Evolutionary conservation across 2,888 invertebrate genomes (phyloP).

Genomic region (Monopis laevigella): DNA sequence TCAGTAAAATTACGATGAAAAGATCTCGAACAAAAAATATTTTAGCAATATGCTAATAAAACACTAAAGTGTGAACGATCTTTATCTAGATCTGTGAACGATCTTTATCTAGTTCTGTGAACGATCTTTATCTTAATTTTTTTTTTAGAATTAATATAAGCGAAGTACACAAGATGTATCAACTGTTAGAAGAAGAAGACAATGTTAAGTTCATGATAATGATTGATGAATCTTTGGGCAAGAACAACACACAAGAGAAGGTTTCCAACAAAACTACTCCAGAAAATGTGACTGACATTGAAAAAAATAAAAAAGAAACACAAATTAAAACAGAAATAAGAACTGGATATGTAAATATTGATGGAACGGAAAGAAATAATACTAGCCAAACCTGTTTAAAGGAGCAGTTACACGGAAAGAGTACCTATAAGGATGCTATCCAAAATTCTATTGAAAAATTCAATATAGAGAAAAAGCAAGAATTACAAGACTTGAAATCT

Average conservation of each 20-base stretch:
- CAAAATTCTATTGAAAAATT: slow-evolving; percentile 22
- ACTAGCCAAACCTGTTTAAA: slow-evolving; percentile 40
- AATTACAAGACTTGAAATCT: slow-evolving; percentile 16
- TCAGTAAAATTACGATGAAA: too few relatives aligned
- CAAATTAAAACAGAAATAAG: slow-evolving; percentile 55
- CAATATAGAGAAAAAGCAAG: slow-evolving; percentile 21
- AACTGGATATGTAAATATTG: slow-evolving; percentile 56
- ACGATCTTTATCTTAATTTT: too few relatives aligned
- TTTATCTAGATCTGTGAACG: too few relatives aligned
- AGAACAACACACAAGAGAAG: too few relatives aligned
- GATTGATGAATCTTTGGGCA: slow-evolving; percentile 42
- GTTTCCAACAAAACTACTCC: too few relatives aligned
- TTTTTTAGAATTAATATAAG: slow-evolving; percentile 53
- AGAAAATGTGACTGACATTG: too few relatives aligned
- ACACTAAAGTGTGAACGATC: too few relatives aligned
- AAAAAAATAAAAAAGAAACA: slow-evolving; percentile 33
- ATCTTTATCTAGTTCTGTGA: too few relatives aligned
- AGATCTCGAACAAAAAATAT: too few relatives aligned
- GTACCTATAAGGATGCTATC: slow-evolving; percentile 27
- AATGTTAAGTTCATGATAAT: slow-evolving; percentile 52
- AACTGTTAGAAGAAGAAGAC: slow-evolving; percentile 58
- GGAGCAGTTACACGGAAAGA: slow-evolving; percentile 38
- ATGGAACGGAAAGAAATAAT: slow-evolving; percentile 54
- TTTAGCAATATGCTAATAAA: too few relatives aligned
- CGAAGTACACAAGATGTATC: slow-evolving; percentile 55